A percentile compares a stretch with the other conserved stretches of the same genome.
Conservation (phyloP, 2,888 invertebrate species). For the Tubulanus polymorphus region DNA sequence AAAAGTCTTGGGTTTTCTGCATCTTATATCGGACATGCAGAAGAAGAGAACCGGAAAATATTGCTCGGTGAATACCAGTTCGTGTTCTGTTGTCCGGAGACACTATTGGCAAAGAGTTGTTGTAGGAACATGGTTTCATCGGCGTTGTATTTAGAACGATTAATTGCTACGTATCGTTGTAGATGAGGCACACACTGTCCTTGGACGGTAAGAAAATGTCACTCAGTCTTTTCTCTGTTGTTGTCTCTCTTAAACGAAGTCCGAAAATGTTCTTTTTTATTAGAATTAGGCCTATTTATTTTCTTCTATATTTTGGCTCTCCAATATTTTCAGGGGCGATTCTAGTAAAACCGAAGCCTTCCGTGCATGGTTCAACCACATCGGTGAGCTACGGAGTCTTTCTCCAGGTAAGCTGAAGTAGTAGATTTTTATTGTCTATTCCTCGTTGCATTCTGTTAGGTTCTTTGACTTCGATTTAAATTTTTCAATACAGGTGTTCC, state of each 20-base stretch:
- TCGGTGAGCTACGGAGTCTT: conserved; percentile 14
- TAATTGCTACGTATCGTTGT: conserved; percentile 10
- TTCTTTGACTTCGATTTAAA: no score
- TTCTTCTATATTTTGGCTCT: not conserved
- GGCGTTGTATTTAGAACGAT: conserved; percentile 5
- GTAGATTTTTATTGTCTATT: no score
- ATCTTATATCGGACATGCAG: conserved; percentile 13
- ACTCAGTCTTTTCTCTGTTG: no score
- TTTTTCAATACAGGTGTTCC: no score
- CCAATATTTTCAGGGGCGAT: conserved; percentile 9
- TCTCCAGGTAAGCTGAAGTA: no score
- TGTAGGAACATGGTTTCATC: no score
- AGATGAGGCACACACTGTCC: conserved; percentile 16
- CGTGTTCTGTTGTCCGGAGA: conserved; percentile 14
- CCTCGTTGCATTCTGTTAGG: no score
- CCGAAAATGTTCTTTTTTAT: no score
- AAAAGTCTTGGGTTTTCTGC: conserved; percentile 10
- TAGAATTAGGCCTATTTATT: no score
- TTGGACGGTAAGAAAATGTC: conserved; percentile 16
- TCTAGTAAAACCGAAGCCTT: conserved; percentile 16
- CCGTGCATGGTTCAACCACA: conserved; percentile 16
- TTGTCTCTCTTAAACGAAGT: no score
- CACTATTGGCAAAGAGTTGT: no score
- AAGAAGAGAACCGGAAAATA: conserved; percentile 4
- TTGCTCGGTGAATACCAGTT: conserved; percentile 9